Conservation (phyloP, 1,140 invertebrate genomes). For the Neodiprion fabricii region DNA sequence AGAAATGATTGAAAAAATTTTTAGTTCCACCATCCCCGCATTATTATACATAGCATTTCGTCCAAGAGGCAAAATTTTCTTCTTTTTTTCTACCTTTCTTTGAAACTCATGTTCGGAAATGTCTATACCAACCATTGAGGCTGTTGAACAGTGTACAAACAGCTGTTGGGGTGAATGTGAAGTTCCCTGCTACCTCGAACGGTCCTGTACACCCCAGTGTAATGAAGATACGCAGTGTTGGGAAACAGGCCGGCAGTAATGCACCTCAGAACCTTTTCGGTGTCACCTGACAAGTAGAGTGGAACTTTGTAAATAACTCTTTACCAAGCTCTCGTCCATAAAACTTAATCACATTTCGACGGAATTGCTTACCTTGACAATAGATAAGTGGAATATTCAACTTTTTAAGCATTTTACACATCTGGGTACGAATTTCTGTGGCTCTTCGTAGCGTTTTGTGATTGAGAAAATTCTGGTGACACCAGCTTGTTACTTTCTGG, state of each 20-base stretch:
- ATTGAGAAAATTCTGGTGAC: slow-evolving; percentile 87
- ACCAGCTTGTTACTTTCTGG: slow-evolving; percentile 69
- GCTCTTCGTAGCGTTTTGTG: slow-evolving; percentile 86
- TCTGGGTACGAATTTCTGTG: slow-evolving; percentile 76
- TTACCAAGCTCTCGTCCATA: slow-evolving; percentile 17
- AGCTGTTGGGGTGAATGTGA: slow-evolving; percentile 89
- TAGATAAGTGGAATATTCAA: slow-evolving; percentile 74
- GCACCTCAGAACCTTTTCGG: slow-evolving; percentile 77
- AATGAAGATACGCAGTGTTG: slow-evolving; percentile 88
- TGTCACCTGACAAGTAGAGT: slow-evolving; percentile 64
- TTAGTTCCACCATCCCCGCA: too few species aligned
- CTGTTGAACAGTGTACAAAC: slow-evolving; percentile 83
- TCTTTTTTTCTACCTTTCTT: too few species aligned
- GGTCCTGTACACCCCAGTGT: slow-evolving; percentile 84
- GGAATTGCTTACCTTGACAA: slow-evolving; percentile 66
- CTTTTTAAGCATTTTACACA: slow-evolving; percentile 75
- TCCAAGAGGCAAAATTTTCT: too few species aligned
- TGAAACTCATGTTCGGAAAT: too few species aligned
- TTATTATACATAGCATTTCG: too few species aligned
- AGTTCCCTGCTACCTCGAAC: slow-evolving; percentile 82
- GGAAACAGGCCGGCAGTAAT: slow-evolving; percentile 91
- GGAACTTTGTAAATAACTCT: not conserved
- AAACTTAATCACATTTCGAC: slow-evolving; percentile 11
- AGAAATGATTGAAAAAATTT: too few species aligned
- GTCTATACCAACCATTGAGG: slow-evolving; percentile 77